Evolutionary conservation across 1,140 invertebrate species (phyloP).

Genomic region (Drosophila seguyi): DNA sequence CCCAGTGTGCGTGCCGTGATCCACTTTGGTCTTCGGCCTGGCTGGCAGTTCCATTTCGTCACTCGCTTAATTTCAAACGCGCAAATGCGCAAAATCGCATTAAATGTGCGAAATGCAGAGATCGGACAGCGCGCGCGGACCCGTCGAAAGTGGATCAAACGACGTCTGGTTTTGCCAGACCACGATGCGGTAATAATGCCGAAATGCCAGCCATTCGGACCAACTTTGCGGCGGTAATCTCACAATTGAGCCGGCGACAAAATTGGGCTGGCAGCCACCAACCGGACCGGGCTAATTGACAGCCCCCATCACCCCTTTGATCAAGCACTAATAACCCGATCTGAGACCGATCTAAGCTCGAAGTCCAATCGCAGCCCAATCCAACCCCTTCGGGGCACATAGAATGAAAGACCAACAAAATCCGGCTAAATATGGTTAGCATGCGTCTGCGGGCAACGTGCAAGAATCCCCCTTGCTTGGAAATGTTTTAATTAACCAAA

Average conservation of each 20-base stretch:
- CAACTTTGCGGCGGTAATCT: constrained; percentile 69
- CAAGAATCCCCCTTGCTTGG: constrained; percentile 54
- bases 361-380: not conserved
- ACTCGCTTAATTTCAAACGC: constrained; percentile 79
- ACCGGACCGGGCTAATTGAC: constrained; percentile 78
- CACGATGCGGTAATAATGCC: constrained; percentile 78
- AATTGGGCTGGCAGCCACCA: constrained; percentile 67
- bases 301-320: constrained; percentile 39
- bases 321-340: constrained; percentile 62
- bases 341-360: constrained; percentile 3
- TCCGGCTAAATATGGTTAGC: constrained; percentile 54
- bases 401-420: constrained; percentile 53
- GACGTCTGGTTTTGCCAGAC: constrained; percentile 42
- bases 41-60: constrained; percentile 65
- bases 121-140: not conserved
- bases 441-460: constrained; percentile 61
- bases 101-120: constrained; percentile 75
- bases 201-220: constrained; percentile 59
- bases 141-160: constrained; percentile 74
- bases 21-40: constrained; percentile 49
- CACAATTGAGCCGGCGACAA: constrained; percentile 63
- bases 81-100: constrained; percentile 80
- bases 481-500: constrained; percentile 75
- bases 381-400: constrained; percentile 16
- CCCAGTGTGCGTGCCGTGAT: constrained; percentile 52